Percentiles rank a stretch among this genome's conserved stretches.
phyloP scores from a whole-genome alignment of 2,888 invertebrate species.

The Apotomis betuletana region DNA sequence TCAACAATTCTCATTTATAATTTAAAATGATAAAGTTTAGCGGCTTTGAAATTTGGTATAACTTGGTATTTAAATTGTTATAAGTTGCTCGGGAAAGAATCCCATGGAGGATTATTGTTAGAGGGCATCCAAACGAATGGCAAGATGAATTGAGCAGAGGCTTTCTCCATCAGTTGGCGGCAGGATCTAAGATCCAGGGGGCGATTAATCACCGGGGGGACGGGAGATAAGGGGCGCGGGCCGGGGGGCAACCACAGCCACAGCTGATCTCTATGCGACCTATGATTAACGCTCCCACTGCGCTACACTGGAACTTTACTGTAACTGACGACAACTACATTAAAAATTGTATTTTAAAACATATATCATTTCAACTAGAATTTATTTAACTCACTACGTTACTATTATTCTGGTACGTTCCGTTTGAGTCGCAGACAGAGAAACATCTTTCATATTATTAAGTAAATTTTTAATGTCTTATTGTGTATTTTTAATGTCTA shows the following conservation, averaged over 20 bases:
- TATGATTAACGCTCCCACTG: slow-evolving; percentile 49
- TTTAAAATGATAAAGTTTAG: not conserved
- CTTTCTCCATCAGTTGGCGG: slow-evolving; percentile 58
- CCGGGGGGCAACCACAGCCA: slow-evolving; percentile 45
- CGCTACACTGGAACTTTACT: slow-evolving; percentile 45
- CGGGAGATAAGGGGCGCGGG: slow-evolving; percentile 62
- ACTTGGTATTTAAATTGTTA: slow-evolving; percentile 7
- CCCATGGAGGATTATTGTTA: slow-evolving; percentile 22
- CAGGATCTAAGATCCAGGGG: slow-evolving; percentile 65
- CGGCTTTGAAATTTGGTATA: not conserved
- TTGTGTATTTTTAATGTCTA: not conserved
- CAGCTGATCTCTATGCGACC: slow-evolving; percentile 61
- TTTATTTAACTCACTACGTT: not conserved
- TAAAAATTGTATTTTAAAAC: slow-evolving; percentile 3
- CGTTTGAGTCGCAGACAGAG: not conserved
- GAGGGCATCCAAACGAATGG: slow-evolving; percentile 47
- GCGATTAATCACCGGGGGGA: slow-evolving; percentile 73
- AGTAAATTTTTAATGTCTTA: slow-evolving; percentile 3
- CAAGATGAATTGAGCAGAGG: slow-evolving; percentile 52
- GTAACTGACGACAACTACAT: slow-evolving; percentile 29
- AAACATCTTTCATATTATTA: slow-evolving; percentile 3
- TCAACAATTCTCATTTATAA: slow-evolving; percentile 4
- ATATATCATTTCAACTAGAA: not conserved
- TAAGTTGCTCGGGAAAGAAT: slow-evolving; percentile 12
- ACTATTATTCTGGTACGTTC: not conserved